phyloP scores from a whole-genome alignment of 2,113 vertebrate genomes.

The Acanthochromis polyacanthus region DNA sequence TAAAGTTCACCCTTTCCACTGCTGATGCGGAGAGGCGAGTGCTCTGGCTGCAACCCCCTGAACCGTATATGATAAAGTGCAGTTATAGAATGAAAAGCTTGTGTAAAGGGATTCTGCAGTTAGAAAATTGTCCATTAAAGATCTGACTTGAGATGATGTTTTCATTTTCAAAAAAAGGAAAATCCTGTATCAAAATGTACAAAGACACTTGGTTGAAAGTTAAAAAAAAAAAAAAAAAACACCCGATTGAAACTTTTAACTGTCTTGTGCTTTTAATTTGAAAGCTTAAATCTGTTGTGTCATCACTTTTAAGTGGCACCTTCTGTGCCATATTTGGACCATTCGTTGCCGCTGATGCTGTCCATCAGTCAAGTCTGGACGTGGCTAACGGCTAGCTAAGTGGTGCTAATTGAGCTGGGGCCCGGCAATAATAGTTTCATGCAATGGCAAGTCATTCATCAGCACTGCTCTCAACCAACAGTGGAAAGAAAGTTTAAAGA shows the following conservation, averaged over 20 bases:
- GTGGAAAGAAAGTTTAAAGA: constrained; percentile 1
- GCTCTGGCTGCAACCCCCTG: too few species aligned
- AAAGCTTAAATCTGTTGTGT: constrained; percentile 46
- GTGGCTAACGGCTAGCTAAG: constrained; percentile 70
- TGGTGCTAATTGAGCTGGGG: constrained; percentile 64
- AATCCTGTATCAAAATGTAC: too few species aligned
- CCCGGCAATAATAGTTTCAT: constrained; percentile 42
- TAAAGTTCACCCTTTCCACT: too few species aligned
- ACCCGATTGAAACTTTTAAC: constrained; percentile 18
- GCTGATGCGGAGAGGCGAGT: too few species aligned
- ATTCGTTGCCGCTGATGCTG: constrained; percentile 27
- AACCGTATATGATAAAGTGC: too few species aligned
- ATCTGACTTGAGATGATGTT: too few species aligned
- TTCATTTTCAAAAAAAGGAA: too few species aligned
- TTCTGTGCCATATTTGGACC: constrained; percentile 25
- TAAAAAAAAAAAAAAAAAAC: not conserved
- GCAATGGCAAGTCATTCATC: constrained; percentile 54
- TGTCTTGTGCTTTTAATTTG: constrained; percentile 17
- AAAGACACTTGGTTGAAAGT: not conserved
- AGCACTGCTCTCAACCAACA: constrained; percentile 5
- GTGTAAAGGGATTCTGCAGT: not conserved
- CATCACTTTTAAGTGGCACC: constrained; percentile 34
- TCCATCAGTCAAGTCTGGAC: constrained; percentile 59
- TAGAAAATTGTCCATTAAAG: too few species aligned
- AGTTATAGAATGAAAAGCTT: not conserved